phyloP scores from a whole-genome alignment of 2,797 vertebrate species.

The Petrocephalus schoutedeni region DNA sequence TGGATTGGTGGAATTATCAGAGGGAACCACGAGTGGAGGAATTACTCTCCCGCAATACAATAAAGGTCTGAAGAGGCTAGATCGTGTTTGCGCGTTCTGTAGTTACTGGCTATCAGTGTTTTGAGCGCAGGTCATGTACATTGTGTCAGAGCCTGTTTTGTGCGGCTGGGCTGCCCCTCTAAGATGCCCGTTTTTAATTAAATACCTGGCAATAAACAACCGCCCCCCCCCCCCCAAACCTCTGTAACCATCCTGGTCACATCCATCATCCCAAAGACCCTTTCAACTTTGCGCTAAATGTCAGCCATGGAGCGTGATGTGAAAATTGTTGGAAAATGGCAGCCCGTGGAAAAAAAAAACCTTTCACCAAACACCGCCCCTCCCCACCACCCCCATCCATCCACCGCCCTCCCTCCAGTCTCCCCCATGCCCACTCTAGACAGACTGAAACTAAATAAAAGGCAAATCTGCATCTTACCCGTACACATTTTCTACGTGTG shows the following conservation, averaged over 20 bases:
- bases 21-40: too few species aligned
- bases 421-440: neutral
- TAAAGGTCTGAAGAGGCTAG: conserved; percentile 32
- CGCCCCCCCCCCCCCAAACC: neutral
- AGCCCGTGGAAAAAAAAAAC: neutral
- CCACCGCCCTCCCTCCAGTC: neutral
- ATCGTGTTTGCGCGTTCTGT: conserved; percentile 37
- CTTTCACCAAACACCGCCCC: neutral
- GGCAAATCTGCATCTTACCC: conserved; percentile 10
- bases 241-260: conserved; percentile 20
- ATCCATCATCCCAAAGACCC: conserved; percentile 36
- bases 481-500: conserved; percentile 1
- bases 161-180: conserved; percentile 31
- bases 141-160: conserved; percentile 62
- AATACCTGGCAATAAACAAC: conserved; percentile 5
- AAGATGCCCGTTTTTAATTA: conserved; percentile 39
- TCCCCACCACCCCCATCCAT: neutral
- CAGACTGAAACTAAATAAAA: conserved; percentile 15
- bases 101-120: conserved; percentile 65
- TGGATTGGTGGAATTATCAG: neutral
- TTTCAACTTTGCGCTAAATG: conserved; percentile 36
- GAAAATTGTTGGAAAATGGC: conserved; percentile 25
- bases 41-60: conserved; percentile 28
- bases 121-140: conserved; percentile 62
- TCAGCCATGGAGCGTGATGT: conserved; percentile 31